These are phyloP conservation scores for Tuta absoluta DNA, from an alignment of 2,888 invertebrate genomes.

Conservation along the genomic window DNA sequence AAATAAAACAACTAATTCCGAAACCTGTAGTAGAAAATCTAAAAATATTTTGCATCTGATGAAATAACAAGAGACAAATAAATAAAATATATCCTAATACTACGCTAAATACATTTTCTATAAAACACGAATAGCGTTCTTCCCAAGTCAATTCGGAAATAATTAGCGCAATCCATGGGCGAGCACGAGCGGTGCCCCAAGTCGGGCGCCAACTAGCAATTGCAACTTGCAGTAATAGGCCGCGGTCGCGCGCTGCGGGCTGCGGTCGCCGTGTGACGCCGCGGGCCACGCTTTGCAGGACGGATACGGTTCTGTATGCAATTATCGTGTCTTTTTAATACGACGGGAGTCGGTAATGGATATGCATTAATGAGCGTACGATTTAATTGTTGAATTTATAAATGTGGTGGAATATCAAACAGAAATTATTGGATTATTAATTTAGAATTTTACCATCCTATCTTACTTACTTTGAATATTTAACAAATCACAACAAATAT, in stretches of 20 bases:
- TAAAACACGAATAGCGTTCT: neutral
- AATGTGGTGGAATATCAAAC: neutral
- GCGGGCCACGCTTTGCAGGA: conserved; percentile 3
- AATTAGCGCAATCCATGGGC: conserved; percentile 13
- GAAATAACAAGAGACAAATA: too few relatives aligned
- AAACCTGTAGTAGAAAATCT: too few relatives aligned
- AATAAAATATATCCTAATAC: too few relatives aligned
- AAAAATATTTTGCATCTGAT: too few relatives aligned
- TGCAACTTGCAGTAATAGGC: conserved; percentile 10
- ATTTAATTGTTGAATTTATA: neutral
- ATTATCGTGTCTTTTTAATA: conserved; percentile 1
- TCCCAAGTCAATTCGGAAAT: conserved; percentile 9
- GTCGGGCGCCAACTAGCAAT: conserved; percentile 18
- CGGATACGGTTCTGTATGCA: neutral
- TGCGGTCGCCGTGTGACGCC: conserved; percentile 2
- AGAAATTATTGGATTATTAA: too few relatives aligned
- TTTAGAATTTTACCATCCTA: too few relatives aligned
- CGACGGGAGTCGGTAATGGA: neutral
- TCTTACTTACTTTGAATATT: too few relatives aligned
- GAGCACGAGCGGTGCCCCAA: conserved; percentile 11
- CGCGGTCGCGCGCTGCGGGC: conserved; percentile 16
- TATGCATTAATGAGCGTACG: neutral
- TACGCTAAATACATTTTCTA: too few relatives aligned
- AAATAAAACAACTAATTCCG: too few relatives aligned
- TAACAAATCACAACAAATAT: neutral